Evolutionary conservation across 2,113 vertebrate genomes (phyloP), one percentile per base, ranked within the genome.

Genomic region (Cyphomyrus plagiostoma): DNA sequence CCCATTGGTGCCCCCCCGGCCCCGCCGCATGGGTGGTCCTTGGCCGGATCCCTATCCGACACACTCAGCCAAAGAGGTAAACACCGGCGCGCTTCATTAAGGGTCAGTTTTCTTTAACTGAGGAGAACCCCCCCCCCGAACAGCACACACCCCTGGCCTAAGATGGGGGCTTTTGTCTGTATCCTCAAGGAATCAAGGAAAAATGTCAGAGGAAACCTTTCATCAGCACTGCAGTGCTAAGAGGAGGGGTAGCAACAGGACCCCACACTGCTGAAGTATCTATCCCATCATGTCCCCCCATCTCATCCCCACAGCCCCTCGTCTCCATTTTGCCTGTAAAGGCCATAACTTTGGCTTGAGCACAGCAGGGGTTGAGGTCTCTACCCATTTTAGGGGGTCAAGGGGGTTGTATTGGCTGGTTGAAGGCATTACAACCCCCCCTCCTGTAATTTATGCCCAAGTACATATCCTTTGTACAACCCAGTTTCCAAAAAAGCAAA

Each of bases 11-110:
- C 17, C 46, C 35, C 45, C 26, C 66, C 46, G 1, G 5, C 42
- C 0, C 50, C 30, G 17, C 86, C 52, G 15, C 15, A 74, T 88
- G 89, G 89, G 89, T 90, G 89, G 89, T 90, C 86, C 50, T 39
- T 58, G 50, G 35, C 42, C 39, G 56, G 42, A 77, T 45, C 49
- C 30, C 58, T 23, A 45, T 45, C 7, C 13, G 21, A 42, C 66
- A 46, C 49, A 58, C 42, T 88, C 70, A 74, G 17, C 48, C 66
- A 90, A 77, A 58, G 62, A 80, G 66, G 26, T 50, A 39, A 88
- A 21, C 66, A 80, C 30, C 49, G n/a, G 46, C 80, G 52, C 82
- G 89, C 48, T 80, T 88, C 86, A 90, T 88, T 88, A 88, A 82
- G 86, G 48, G 19, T 50, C 53, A 48, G 35, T 85, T 56, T 89